Evolutionary conservation across 2,888 invertebrate genomes (phyloP).

Genomic region (Apantesis nais): DNA sequence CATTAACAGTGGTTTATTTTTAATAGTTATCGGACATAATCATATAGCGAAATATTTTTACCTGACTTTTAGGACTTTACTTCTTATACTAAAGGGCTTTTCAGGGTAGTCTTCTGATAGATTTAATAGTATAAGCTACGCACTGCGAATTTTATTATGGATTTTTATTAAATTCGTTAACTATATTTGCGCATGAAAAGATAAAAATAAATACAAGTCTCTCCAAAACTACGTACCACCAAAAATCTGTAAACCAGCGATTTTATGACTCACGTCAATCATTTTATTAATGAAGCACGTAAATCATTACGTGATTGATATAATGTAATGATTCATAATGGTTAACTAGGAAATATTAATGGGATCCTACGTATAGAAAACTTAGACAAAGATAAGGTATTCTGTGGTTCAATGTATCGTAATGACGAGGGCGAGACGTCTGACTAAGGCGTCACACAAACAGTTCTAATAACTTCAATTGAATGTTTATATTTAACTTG

Average conservation of each 20-base stretch:
- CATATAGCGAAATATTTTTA: too few relatives aligned
- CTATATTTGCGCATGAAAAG: background rate
- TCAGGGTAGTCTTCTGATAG: background rate
- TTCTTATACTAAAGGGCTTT: background rate
- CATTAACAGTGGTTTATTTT: background rate
- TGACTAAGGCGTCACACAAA: slow-evolving; percentile 40
- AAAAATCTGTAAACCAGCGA: background rate
- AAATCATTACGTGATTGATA: too few relatives aligned
- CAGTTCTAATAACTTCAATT: slow-evolving; percentile 57
- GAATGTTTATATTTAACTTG: slow-evolving; percentile 59
- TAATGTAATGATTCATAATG: slow-evolving; percentile 14
- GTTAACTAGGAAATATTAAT: slow-evolving; percentile 12
- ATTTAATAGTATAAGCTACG: too few relatives aligned
- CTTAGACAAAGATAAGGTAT: slow-evolving; percentile 13
- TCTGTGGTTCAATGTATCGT: slow-evolving; percentile 20
- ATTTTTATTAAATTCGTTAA: too few relatives aligned
- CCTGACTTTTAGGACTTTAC: background rate
- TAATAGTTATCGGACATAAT: background rate
- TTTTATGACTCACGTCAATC: slow-evolving; percentile 9
- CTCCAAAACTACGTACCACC: too few relatives aligned
- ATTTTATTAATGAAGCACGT: slow-evolving; percentile 4
- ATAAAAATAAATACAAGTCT: background rate
- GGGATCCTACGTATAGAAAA: slow-evolving; percentile 15
- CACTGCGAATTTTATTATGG: too few relatives aligned
- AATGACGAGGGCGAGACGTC: slow-evolving; percentile 29